Evolutionary conservation across 2,888 invertebrate genomes (phyloP).

Genomic region (Ametastegia equiseti): DNA sequence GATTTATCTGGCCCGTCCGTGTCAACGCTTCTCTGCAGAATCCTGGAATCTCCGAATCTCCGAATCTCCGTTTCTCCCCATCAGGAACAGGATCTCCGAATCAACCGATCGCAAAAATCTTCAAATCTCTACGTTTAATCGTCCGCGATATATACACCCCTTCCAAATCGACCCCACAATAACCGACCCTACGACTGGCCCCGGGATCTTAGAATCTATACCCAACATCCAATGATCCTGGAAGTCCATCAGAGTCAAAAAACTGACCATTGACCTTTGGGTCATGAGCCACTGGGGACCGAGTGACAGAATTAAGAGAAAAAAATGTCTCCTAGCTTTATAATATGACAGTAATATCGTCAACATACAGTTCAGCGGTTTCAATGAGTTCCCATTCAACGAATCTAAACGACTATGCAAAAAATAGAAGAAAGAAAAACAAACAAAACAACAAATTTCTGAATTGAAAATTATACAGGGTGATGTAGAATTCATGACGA

Average conservation of each 20-base stretch:
- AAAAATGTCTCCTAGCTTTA: too few species aligned
- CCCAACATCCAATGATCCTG: background rate
- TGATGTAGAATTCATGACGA: too few species aligned
- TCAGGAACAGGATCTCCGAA: background rate
- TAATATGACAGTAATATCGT: too few species aligned
- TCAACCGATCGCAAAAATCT: background rate
- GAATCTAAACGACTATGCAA: too few species aligned
- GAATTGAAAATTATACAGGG: too few species aligned
- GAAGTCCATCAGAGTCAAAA: background rate
- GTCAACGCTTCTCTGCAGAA: constrained; percentile 45
- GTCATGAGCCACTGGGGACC: background rate
- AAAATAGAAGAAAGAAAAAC: too few species aligned
- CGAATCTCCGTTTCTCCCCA: background rate
- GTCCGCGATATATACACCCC: constrained; percentile 1
- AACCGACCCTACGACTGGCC: background rate
- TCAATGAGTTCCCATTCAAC: too few species aligned
- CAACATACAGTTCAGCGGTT: too few species aligned
- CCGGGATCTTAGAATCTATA: background rate
- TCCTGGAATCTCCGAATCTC: constrained; percentile 22
- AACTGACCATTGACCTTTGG: background rate
- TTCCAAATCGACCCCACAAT: background rate
- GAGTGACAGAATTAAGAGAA: background rate
- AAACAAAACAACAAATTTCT: too few species aligned
- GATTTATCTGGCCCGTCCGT: constrained; percentile 64
- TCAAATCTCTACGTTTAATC: background rate